Percentiles rank a stretch among this genome's conserved stretches.
phyloP scores from a whole-genome alignment of 2,113 vertebrate species.

The Channa maculata region DNA sequence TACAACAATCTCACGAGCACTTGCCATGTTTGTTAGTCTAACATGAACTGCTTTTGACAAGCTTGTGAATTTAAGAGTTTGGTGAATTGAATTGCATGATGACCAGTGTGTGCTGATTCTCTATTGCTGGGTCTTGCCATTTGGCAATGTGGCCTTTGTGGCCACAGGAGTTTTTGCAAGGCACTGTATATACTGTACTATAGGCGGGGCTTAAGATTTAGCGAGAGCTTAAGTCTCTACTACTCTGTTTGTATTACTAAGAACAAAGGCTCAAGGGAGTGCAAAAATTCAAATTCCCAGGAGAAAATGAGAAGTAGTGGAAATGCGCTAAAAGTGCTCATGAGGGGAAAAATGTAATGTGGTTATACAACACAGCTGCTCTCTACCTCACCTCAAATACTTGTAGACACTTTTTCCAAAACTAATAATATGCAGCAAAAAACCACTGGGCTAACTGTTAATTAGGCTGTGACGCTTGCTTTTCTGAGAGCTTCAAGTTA shows the following conservation, averaged over 20 bases:
- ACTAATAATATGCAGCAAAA: not conserved
- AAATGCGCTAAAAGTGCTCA: constrained; percentile 1
- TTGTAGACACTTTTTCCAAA: not conserved
- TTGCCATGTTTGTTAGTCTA: too few species aligned
- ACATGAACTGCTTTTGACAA: too few species aligned
- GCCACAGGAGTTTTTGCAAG: too few species aligned
- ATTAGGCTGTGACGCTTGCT: not conserved
- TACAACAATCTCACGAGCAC: too few species aligned
- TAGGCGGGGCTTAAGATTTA: too few species aligned
- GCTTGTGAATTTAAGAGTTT: too few species aligned
- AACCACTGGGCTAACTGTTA: not conserved
- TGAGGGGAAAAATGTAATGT: not conserved
- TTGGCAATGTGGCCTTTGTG: too few species aligned
- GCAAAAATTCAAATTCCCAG: not conserved
- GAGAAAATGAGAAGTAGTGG: not conserved
- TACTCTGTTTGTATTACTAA: constrained; percentile 17
- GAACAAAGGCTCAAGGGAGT: constrained; percentile 21
- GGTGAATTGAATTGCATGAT: too few species aligned
- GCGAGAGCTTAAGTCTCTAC: not conserved
- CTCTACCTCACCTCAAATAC: not conserved
- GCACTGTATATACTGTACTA: too few species aligned
- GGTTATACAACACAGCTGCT: constrained; percentile 14
- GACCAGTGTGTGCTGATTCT: too few species aligned
- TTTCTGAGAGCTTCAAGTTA: not conserved
- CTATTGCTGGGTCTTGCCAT: too few species aligned